Percentiles rank a stretch among this genome's conserved stretches.
Conservation (phyloP, 2,888 invertebrate species). For the Megaustenia siamemsis region DNA sequence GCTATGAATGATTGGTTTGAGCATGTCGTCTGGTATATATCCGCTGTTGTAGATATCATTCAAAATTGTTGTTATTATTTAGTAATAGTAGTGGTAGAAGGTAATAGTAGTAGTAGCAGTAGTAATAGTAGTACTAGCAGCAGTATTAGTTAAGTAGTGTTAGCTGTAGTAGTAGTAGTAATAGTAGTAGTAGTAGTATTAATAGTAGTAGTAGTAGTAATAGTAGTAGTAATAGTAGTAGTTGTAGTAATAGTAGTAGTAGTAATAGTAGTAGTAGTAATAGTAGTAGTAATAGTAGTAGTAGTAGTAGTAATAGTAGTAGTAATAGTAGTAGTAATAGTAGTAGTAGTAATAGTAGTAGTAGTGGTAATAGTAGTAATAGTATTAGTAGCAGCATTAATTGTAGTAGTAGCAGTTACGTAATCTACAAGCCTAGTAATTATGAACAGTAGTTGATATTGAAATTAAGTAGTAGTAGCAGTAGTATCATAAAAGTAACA, state of each 20-base stretch:
- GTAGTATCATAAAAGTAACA: too few species aligned
- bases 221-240: conserved; percentile 31
- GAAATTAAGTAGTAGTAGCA: too few species aligned
- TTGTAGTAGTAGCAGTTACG: not conserved
- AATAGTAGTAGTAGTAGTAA: not conserved
- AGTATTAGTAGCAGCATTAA: too few species aligned
- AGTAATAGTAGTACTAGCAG: conserved; percentile 16
- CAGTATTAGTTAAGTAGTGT: not conserved
- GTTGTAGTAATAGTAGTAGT: conserved; percentile 35
- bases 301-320: conserved; percentile 14
- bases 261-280: conserved; percentile 31
- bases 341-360: not conserved
- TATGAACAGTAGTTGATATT: too few species aligned
- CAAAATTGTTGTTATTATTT: too few species aligned
- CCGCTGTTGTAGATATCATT: too few species aligned
- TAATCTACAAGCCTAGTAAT: not conserved
- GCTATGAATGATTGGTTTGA: too few species aligned
- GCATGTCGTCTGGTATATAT: too few species aligned
- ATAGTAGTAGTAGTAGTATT: too few species aligned
- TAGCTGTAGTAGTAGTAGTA: not conserved
- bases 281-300: conserved; percentile 33
- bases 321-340: not conserved
- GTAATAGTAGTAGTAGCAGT: conserved; percentile 31
- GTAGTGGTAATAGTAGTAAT: not conserved
- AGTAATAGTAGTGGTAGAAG: not conserved